Evolutionary conservation across 2,113 vertebrate species (phyloP).

Genomic region (Sceloporus tristichus): DNA sequence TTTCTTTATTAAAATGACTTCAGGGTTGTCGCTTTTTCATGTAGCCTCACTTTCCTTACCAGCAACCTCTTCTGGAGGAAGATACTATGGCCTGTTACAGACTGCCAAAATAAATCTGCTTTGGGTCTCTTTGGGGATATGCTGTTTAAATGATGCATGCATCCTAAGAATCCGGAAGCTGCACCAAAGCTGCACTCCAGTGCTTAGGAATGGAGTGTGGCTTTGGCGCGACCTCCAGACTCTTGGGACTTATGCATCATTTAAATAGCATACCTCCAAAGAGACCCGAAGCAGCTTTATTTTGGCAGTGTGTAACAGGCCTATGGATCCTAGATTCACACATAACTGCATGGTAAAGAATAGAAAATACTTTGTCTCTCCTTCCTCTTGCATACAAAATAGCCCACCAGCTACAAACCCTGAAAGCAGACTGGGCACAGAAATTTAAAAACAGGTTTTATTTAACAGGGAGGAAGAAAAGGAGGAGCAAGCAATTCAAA

Average conservation of each 20-base stretch:
- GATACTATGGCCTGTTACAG: too few relatives aligned
- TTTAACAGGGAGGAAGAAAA: background rate
- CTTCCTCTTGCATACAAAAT: background rate
- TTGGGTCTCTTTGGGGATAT: too few relatives aligned
- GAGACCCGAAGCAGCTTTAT: too few relatives aligned
- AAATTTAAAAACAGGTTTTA: background rate
- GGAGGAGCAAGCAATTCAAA: background rate
- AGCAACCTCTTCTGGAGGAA: background rate
- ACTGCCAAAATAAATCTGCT: too few relatives aligned
- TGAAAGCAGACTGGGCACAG: background rate
- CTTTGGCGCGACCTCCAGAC: too few relatives aligned
- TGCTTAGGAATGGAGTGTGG: too few relatives aligned
- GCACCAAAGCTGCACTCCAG: too few relatives aligned
- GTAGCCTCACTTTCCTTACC: background rate
- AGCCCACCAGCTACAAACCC: background rate
- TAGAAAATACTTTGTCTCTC: background rate
- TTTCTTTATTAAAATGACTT: background rate
- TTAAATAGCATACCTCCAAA: too few relatives aligned
- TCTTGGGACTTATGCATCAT: too few relatives aligned
- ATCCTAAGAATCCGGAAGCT: too few relatives aligned
- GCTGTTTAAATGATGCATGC: too few relatives aligned
- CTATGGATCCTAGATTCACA: background rate
- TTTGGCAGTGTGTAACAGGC: too few relatives aligned
- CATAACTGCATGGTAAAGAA: background rate
- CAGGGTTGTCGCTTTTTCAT: background rate